A percentile compares a stretch with the other conserved stretches of the same genome.
Evolutionary conservation across 2,888 invertebrate species (phyloP).

Genomic region (Stenolophus ochropezus): DNA sequence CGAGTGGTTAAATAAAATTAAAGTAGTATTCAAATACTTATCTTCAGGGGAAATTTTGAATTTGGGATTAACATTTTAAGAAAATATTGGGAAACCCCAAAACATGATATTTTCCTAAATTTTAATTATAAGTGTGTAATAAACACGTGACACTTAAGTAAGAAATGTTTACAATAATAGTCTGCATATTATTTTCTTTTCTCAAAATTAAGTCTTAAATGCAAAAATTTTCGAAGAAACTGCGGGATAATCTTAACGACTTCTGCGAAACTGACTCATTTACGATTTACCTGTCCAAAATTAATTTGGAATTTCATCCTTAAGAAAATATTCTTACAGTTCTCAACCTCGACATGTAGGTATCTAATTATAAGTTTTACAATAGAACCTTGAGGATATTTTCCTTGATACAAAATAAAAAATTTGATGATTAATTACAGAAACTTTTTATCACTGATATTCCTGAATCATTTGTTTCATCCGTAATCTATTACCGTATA

Average conservation of each 20-base stretch:
- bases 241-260: background rate
- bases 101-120: too few species aligned
- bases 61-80: too few species aligned
- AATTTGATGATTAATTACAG: conserved; percentile 8
- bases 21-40: too few species aligned
- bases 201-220: background rate
- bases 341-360: conserved; percentile 22
- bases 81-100: too few species aligned
- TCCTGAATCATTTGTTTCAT: background rate
- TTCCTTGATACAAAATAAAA: conserved; percentile 30
- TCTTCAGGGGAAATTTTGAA: too few species aligned
- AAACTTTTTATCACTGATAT: background rate
- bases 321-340: background rate
- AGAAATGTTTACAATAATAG: too few species aligned
- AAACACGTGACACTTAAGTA: too few species aligned
- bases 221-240: background rate
- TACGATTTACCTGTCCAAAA: conserved; percentile 29
- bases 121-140: too few species aligned
- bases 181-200: background rate
- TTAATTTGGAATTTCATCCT: background rate
- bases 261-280: background rate
- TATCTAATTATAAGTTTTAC: conserved; percentile 10
- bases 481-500: background rate
- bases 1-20: too few species aligned
- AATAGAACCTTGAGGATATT: conserved; percentile 3